Percentiles rank a stretch among this genome's conserved stretches.
These are phyloP conservation scores for Thamnaconus septentrionalis DNA, from an alignment of 2,113 vertebrate genomes.

Conservation along the genomic window DNA sequence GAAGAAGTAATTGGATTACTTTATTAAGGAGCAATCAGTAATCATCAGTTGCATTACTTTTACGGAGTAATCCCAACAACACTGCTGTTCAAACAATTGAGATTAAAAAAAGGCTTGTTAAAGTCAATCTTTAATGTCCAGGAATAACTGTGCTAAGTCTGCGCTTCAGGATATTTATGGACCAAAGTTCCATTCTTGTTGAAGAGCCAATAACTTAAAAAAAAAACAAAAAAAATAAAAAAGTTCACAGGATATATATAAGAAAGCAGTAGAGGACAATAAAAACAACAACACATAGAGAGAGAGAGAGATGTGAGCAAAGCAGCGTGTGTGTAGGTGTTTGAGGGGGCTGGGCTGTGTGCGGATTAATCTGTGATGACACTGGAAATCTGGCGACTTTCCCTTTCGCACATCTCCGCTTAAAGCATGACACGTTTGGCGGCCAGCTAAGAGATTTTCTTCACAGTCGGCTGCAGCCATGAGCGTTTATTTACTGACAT, in stretches of 20 bases:
- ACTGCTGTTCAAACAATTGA: no score
- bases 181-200: conserved; percentile 24
- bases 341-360: conserved; percentile 37
- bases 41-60: no score
- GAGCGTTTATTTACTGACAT: conserved; percentile 7
- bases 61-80: no score
- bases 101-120: no score
- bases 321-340: conserved; percentile 48
- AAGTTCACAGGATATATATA: no score
- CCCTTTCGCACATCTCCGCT: conserved; percentile 16
- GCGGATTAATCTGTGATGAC: conserved; percentile 54
- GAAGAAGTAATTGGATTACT: no score
- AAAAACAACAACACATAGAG: conserved; percentile 32
- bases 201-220: conserved; percentile 28
- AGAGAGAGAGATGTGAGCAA: conserved; percentile 31
- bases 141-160: no score
- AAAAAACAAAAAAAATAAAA: neutral
- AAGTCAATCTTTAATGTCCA: no score
- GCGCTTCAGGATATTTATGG: neutral
- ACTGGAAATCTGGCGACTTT: conserved; percentile 5
- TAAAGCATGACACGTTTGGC: conserved; percentile 24
- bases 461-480: no score
- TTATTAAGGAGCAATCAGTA: no score
- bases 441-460: neutral
- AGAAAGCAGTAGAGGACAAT: conserved; percentile 4